Evolutionary conservation across 2,888 invertebrate species (phyloP).

Genomic region (Cephonodes hylas): DNA sequence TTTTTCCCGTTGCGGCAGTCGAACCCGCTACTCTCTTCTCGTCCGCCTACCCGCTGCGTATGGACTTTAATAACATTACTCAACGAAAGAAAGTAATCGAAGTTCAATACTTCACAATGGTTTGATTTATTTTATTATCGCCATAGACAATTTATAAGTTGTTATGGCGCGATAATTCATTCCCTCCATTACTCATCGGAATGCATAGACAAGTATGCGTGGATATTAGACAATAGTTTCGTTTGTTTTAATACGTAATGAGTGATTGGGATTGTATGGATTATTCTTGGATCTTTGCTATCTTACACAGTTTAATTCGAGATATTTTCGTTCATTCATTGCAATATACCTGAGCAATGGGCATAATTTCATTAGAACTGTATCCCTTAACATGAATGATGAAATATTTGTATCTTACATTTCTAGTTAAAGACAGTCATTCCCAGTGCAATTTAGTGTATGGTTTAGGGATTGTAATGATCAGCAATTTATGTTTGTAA

Average conservation of each 20-base stretch:
- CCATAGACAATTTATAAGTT: conserved; percentile 3
- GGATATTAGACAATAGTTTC: background rate
- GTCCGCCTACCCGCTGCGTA: background rate
- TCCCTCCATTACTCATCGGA: conserved; percentile 1
- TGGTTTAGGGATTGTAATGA: no score
- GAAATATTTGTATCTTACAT: no score
- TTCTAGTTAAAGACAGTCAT: no score
- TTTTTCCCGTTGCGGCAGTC: background rate
- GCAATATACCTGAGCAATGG: no score
- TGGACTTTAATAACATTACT: background rate
- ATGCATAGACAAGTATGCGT: background rate
- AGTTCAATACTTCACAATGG: background rate
- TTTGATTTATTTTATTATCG: conserved; percentile 10
- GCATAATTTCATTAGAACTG: no score
- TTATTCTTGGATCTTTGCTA: no score
- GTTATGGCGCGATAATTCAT: conserved; percentile 9
- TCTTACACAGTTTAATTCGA: no score
- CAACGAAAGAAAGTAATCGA: conserved; percentile 3
- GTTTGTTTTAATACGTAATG: background rate
- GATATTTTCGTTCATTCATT: no score
- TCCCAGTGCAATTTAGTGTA: no score
- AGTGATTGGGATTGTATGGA: no score
- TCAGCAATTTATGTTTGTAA: no score
- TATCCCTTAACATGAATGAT: no score
- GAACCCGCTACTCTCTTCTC: background rate